phyloP scores from a whole-genome alignment of 2,888 invertebrate species.

The Busseola fusca region DNA sequence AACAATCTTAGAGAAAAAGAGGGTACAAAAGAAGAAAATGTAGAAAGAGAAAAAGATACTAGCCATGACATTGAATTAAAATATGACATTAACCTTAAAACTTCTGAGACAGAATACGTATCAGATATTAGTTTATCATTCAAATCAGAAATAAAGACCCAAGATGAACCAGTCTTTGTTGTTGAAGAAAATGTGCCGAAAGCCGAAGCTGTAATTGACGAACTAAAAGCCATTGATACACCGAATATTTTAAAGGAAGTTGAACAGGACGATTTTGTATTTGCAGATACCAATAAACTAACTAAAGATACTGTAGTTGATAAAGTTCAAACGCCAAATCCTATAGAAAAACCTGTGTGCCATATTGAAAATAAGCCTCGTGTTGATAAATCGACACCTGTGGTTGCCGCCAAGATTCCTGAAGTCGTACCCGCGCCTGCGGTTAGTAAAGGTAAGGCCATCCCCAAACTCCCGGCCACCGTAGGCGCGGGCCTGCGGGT shows the following conservation, averaged over 20 bases:
- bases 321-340: constrained; percentile 1
- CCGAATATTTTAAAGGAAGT: constrained; percentile 4
- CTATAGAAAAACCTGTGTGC: background rate
- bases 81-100: constrained; percentile 24
- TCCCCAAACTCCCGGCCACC: too few relatives aligned
- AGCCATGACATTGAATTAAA: constrained; percentile 45
- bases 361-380: constrained; percentile 3
- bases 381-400: background rate
- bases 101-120: constrained; percentile 21
- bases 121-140: constrained; percentile 29
- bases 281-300: constrained; percentile 35
- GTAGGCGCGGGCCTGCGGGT: too few relatives aligned
- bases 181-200: constrained; percentile 13
- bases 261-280: constrained; percentile 39
- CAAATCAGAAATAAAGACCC: constrained; percentile 20
- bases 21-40: constrained; percentile 53
- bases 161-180: background rate
- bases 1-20: constrained; percentile 61
- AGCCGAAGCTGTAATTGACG: background rate
- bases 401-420: constrained; percentile 1
- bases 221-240: constrained; percentile 10
- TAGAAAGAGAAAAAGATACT: constrained; percentile 31
- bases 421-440: constrained; percentile 2
- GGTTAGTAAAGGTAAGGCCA: constrained; percentile 15
- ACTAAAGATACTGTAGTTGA: background rate